Evolutionary conservation across 2,888 invertebrate species (phyloP).

Genomic region (Muscina levida): DNA sequence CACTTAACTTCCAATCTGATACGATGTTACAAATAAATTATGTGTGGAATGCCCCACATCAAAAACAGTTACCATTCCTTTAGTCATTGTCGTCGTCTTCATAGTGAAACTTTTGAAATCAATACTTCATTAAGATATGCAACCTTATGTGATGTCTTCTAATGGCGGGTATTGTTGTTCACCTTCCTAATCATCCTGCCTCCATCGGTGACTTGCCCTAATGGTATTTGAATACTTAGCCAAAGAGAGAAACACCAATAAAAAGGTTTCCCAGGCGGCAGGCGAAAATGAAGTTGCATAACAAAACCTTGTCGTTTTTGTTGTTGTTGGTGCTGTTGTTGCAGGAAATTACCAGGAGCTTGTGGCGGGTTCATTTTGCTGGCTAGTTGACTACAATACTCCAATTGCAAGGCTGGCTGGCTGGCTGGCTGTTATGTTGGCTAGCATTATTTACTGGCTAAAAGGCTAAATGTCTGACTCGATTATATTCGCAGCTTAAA

Average conservation of each 20-base stretch:
- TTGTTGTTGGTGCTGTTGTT: constrained; percentile 19
- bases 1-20: too few relatives aligned
- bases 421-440: constrained; percentile 28
- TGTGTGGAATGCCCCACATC: neutral
- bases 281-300: constrained; percentile 48
- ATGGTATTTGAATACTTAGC: constrained; percentile 31
- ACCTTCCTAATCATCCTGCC: neutral
- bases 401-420: neutral
- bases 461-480: constrained; percentile 66
- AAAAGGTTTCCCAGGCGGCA: constrained; percentile 1
- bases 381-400: too few relatives aligned
- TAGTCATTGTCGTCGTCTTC: neutral
- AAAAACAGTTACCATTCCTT: neutral
- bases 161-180: neutral
- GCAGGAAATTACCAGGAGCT: constrained; percentile 28
- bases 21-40: too few relatives aligned
- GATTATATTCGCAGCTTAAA: constrained; percentile 60
- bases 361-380: too few relatives aligned
- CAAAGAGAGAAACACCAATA: neutral
- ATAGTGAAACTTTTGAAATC: constrained; percentile 64
- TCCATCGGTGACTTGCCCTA: constrained; percentile 45
- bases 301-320: constrained; percentile 26
- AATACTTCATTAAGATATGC: constrained; percentile 69
- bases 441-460: constrained; percentile 64
- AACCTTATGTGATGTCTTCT: constrained; percentile 49